Base-by-base conservation (phyloP, 2,797 vertebrate genomes). In the Scomberomorus guttatus region DNA sequence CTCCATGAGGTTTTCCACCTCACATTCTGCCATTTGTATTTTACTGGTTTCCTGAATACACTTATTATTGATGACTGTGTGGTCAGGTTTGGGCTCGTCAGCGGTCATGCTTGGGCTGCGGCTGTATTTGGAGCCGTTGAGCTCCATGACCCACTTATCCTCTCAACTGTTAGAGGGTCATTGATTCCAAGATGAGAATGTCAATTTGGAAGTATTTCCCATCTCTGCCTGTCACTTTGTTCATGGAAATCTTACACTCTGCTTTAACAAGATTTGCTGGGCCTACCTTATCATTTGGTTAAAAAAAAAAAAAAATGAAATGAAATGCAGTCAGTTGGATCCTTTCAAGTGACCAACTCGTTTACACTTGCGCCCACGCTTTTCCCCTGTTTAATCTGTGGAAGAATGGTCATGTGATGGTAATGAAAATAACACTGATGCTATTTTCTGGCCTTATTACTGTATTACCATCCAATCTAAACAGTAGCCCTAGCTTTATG, bases 401-500 rank as follows among this genome's bases (percentile, higher is more conserved):
- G 14, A 76, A 54, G 3, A 62, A 34, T 60, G 42, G 18, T 72
- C 46, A 54, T 52, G n/a, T 63, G 51, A 70, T 44, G 42, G 48
- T 72, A 54, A 75, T 69, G 6, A 60, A 66, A 85, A 77, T 69
- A 72, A 64, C 25, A 1, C 51, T 52, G 27, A 55, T 65, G 5
- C 18, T 62, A 46, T 70, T 79, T 84, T 54, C n/a, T 1, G 24
- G 5, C 11, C 46, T 70, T 69, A 48, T 69, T 50, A 72, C 48
- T 46, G 44, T 22, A 51, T 52, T 22, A 8, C 13, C 55, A 65
- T 79, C 57, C 71, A 72, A 76, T 74, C 51, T 57, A 54, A 79
- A 76, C 56, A 57, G 44, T 74, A 79, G 75, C 75, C 59, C 58
- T 55, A 57, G 55, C 24, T 51, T 75, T 62, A 46, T 60, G 63